Conservation (phyloP, 2,888 invertebrate genomes). For the Eilema depressum region DNA sequence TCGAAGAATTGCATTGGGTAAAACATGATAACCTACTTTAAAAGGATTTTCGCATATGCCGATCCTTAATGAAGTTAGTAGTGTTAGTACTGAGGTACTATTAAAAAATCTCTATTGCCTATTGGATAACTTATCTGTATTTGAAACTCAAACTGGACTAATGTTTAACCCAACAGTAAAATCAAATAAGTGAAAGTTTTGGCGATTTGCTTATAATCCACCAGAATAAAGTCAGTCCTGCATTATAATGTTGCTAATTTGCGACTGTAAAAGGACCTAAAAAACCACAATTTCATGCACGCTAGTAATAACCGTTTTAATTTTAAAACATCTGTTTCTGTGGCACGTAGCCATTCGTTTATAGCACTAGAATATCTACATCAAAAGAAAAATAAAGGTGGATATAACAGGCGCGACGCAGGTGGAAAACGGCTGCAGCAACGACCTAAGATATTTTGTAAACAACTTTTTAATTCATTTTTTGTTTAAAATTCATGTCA, state of each 20-base stretch:
- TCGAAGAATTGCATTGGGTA: too few relatives aligned
- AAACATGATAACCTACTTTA: too few relatives aligned
- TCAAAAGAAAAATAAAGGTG: constrained; percentile 32
- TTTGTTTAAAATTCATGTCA: constrained; percentile 16
- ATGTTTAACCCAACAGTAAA: too few relatives aligned
- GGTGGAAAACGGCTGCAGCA: constrained; percentile 42
- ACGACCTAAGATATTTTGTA: constrained; percentile 40
- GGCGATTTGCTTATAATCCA: neutral
- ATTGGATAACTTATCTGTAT: too few relatives aligned
- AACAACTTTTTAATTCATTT: constrained; percentile 37
- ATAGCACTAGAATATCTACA: constrained; percentile 38
- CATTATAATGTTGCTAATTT: constrained; percentile 1
- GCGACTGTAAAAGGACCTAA: neutral
- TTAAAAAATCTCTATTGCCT: too few relatives aligned
- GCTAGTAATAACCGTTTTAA: constrained; percentile 47
- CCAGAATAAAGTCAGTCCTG: neutral
- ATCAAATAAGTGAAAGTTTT: neutral
- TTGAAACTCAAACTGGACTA: too few relatives aligned
- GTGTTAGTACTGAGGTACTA: too few relatives aligned
- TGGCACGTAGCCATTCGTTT: constrained; percentile 46
- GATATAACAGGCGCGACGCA: constrained; percentile 33
- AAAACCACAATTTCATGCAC: neutral
- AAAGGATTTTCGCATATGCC: too few relatives aligned
- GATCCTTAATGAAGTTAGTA: too few relatives aligned
- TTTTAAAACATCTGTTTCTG: constrained; percentile 51